These are phyloP conservation scores for Spinus olivaceus DNA, from an alignment of 2,797 vertebrate genomes.

Conservation along the genomic window DNA sequence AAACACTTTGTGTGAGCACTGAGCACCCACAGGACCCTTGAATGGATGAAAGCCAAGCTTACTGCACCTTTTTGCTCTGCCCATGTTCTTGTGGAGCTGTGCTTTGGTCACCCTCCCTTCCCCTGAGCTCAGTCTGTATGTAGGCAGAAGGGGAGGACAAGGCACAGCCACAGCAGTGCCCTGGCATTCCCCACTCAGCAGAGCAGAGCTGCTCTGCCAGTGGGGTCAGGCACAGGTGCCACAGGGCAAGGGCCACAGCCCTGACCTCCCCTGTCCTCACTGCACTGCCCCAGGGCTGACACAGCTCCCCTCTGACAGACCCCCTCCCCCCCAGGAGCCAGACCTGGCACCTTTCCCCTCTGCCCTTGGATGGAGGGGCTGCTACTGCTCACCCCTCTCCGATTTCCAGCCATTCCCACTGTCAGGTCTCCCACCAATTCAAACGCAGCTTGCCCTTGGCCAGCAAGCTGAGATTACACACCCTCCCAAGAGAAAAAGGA, in stretches of 20 bases:
- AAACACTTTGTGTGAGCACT: accelerated
- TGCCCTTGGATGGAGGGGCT: neutral
- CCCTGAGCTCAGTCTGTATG: neutral
- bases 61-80: neutral
- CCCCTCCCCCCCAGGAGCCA: neutral
- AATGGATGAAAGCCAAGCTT: neutral
- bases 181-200: neutral
- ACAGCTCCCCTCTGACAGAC: neutral
- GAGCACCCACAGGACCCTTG: neutral
- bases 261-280: neutral
- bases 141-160: neutral
- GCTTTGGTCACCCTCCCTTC: neutral
- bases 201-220: neutral
- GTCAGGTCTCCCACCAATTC: neutral
- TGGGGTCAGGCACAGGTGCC: neutral
- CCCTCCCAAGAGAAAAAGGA: neutral
- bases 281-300: neutral
- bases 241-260: accelerated
- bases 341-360: neutral
- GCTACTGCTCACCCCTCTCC: neutral
- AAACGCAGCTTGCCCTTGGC: neutral
- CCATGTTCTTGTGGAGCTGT: accelerated
- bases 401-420: neutral
- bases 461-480: neutral
- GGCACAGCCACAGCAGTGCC: neutral